These are phyloP conservation scores for Phalacrocorax carbo DNA, from an alignment of 2,113 vertebrate species.

Conservation along the genomic window DNA sequence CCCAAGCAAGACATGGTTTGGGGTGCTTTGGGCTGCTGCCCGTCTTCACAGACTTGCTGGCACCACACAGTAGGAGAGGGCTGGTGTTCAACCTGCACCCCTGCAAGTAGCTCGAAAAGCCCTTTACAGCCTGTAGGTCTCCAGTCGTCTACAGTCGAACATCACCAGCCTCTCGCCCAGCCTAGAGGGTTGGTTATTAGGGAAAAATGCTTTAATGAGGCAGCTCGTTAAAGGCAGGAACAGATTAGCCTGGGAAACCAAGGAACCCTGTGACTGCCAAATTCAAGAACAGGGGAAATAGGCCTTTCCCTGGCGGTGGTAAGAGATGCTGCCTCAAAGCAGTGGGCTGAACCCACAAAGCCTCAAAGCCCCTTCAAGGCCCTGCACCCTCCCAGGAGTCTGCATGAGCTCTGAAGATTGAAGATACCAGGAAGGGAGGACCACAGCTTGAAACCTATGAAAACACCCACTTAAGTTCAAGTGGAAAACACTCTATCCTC, in stretches of 20 bases:
- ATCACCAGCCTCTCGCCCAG: neutral
- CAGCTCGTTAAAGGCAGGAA: conserved; percentile 51
- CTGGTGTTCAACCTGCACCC: neutral
- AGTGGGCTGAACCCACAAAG: neutral
- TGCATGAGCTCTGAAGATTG: neutral
- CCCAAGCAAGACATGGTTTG: neutral
- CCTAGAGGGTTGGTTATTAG: neutral
- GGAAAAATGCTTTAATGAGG: conserved; percentile 53
- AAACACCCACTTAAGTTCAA: conserved; percentile 17
- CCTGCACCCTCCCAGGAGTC: neutral
- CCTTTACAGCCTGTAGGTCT: neutral
- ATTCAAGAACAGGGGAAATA: neutral
- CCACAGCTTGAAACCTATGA: neutral
- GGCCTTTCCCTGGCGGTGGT: neutral
- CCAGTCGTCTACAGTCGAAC: neutral
- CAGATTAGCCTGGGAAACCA: conserved; percentile 23
- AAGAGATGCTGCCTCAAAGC: conserved; percentile 32
- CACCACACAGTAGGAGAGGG: neutral
- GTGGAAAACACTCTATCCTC: neutral
- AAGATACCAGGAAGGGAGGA: neutral
- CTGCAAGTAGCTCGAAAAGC: neutral
- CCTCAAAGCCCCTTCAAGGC: conserved; percentile 35
- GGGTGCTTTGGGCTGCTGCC: neutral
- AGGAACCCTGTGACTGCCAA: neutral
- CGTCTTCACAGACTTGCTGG: neutral